Percentiles rank a stretch among this genome's conserved stretches.
phyloP scores from a whole-genome alignment of 2,797 vertebrate genomes.

The Sebastes minor region DNA sequence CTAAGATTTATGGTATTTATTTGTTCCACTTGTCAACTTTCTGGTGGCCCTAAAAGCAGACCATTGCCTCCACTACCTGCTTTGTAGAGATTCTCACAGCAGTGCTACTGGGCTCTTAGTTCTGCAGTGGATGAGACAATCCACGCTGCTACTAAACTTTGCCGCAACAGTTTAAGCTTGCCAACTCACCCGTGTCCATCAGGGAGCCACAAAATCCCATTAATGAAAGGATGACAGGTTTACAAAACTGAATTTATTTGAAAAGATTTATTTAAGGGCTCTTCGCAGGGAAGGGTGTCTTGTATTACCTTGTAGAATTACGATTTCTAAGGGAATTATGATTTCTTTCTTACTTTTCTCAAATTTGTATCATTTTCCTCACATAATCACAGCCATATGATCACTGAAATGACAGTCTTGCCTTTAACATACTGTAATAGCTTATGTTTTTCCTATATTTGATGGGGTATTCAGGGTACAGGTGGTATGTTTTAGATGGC shows the following conservation, averaged over 20 bases:
- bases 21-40: background rate
- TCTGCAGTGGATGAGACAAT: background rate
- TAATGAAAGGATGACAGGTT: background rate
- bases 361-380: background rate
- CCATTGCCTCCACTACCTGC: background rate
- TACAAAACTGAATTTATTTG: background rate
- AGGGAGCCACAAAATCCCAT: background rate
- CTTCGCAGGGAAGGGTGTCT: background rate
- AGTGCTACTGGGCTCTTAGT: background rate
- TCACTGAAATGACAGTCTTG: background rate
- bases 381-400: background rate
- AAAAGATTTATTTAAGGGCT: background rate
- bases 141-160: background rate
- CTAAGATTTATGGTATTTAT: constrained; percentile 43
- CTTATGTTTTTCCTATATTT: background rate
- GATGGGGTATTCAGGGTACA: background rate
- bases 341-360: background rate
- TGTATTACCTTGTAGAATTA: background rate
- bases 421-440: background rate
- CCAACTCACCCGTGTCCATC: background rate
- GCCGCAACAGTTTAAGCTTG: background rate
- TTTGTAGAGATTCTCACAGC: background rate
- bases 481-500: background rate
- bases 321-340: background rate
- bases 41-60: constrained; percentile 30